Evolutionary conservation across 2,113 vertebrate species (phyloP).

Genomic region (Donacobius atricapilla): DNA sequence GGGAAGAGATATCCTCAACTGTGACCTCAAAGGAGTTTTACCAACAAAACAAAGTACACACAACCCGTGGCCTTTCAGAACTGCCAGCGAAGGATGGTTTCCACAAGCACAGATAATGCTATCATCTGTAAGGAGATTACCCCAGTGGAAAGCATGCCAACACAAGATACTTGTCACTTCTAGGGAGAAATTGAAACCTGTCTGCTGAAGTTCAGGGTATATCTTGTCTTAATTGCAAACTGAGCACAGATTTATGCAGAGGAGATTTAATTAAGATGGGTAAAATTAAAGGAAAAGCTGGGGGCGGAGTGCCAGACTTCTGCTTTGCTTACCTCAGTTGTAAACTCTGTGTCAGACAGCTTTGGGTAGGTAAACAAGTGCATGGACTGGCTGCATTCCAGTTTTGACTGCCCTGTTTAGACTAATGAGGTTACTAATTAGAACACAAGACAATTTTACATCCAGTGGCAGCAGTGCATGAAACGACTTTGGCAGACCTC

Average conservation of each 20-base stretch:
- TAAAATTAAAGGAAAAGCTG: background rate
- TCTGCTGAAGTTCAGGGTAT: background rate
- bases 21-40: background rate
- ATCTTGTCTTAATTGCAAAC: background rate
- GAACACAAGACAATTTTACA: background rate
- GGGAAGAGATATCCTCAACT: background rate
- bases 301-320: background rate
- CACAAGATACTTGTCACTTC: background rate
- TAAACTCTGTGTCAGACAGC: background rate
- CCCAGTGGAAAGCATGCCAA: background rate
- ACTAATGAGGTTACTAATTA: background rate
- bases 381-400: background rate
- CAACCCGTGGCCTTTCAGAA: background rate
- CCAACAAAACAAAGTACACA: background rate
- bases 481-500: background rate
- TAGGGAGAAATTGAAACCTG: background rate
- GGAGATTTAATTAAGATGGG: background rate
- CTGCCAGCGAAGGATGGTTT: background rate
- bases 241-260: background rate
- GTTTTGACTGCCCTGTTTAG: background rate
- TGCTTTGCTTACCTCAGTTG: background rate
- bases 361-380: background rate
- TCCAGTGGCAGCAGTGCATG: background rate
- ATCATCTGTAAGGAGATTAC: background rate
- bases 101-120: background rate